phyloP scores from a whole-genome alignment of 2,113 vertebrate species.

The Podarcis muralis region DNA sequence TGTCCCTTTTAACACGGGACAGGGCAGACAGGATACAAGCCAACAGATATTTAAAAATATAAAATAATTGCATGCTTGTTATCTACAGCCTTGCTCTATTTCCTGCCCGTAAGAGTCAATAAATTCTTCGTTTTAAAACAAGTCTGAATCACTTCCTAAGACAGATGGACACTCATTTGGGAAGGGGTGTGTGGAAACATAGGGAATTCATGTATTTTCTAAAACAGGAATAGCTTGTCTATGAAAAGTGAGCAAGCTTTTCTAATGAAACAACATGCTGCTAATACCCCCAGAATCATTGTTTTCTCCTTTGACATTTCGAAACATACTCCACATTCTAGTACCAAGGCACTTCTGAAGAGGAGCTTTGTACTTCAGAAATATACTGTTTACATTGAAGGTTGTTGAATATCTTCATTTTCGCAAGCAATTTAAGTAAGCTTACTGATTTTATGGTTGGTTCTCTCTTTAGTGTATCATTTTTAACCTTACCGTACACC shows the following conservation, averaged over 20 bases:
- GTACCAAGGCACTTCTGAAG: not conserved
- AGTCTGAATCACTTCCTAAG: constrained; percentile 9
- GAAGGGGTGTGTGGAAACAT: not conserved
- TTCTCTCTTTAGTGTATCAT: too few species aligned
- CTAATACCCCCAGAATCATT: not conserved
- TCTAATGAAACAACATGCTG: not conserved
- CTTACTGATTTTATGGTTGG: too few species aligned
- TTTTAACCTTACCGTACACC: too few species aligned
- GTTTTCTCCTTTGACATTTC: not conserved
- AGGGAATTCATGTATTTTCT: not conserved
- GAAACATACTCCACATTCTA: not conserved
- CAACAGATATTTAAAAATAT: not conserved
- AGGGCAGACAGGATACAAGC: not conserved
- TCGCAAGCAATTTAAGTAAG: too few species aligned
- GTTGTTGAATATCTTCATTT: too few species aligned
- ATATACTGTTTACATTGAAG: not conserved
- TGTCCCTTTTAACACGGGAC: not conserved
- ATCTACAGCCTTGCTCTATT: not conserved
- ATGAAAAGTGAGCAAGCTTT: constrained; percentile 6
- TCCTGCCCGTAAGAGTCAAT: constrained; percentile 9
- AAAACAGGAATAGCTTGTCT: not conserved
- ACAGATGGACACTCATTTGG: not conserved
- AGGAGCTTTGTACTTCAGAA: not conserved
- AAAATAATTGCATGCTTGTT: not conserved
- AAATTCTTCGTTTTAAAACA: constrained; percentile 15